Conservation (phyloP, 1,140 invertebrate genomes). For the Carcinoscorpius rotundicauda region DNA sequence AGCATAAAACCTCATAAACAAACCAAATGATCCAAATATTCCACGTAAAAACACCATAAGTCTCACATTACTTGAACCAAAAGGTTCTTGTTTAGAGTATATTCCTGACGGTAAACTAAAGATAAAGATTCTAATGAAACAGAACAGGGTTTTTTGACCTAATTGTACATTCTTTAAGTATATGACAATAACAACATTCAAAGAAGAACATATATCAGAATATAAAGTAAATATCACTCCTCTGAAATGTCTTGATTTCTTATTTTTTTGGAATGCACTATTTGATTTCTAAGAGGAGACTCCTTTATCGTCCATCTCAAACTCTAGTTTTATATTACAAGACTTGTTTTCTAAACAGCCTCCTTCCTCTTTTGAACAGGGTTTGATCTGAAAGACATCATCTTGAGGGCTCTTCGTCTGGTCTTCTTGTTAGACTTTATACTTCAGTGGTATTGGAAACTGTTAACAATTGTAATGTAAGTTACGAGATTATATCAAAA, state of each 20-base stretch:
- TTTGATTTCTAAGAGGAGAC: too few relatives aligned
- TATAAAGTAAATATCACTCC: slow-evolving; percentile 23
- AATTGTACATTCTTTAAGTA: slow-evolving; percentile 52
- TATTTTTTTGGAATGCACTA: not conserved
- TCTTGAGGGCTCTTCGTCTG: too few relatives aligned
- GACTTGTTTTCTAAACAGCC: too few relatives aligned
- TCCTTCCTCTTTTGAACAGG: too few relatives aligned
- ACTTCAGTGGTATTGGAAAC: too few relatives aligned
- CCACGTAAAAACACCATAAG: slow-evolving; percentile 24
- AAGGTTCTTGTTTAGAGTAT: slow-evolving; percentile 57
- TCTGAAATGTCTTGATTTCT: slow-evolving; percentile 21
- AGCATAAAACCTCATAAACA: slow-evolving; percentile 46
- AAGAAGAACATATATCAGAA: slow-evolving; percentile 60
- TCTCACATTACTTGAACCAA: slow-evolving; percentile 54
- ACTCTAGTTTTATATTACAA: too few relatives aligned
- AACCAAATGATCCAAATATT: slow-evolving; percentile 22
- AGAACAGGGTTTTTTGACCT: slow-evolving; percentile 65
- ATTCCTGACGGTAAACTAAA: slow-evolving; percentile 73
- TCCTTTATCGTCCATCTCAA: too few relatives aligned
- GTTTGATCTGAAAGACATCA: too few relatives aligned
- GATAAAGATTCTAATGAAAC: slow-evolving; percentile 66
- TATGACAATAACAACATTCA: slow-evolving; percentile 80
- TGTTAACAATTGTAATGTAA: too few relatives aligned
- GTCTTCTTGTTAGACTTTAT: too few relatives aligned
- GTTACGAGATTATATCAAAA: too few relatives aligned